phyloP scores from a whole-genome alignment of 1,140 invertebrate species.

The Drosophila lacertosa region DNA sequence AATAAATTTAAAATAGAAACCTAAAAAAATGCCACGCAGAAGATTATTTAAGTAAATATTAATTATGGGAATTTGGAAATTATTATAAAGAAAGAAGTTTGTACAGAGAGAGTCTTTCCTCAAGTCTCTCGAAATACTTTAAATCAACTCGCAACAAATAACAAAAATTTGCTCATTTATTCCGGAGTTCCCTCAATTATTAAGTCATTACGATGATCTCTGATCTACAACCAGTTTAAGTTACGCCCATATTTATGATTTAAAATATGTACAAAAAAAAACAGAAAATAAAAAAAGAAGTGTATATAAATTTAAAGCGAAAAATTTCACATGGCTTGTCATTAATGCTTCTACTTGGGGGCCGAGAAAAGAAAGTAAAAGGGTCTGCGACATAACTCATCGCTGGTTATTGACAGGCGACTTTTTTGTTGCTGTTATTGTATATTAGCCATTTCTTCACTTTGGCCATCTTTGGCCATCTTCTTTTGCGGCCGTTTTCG shows the following conservation, averaged over 20 bases:
- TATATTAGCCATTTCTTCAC: constrained; percentile 11
- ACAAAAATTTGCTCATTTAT: constrained; percentile 16
- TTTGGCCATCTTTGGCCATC: constrained; percentile 21
- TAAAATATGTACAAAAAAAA: neutral
- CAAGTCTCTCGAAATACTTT: neutral
- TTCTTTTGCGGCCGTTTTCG: neutral
- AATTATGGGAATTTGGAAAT: too few relatives aligned
- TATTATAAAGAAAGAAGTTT: too few relatives aligned
- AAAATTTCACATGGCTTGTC: constrained; percentile 58
- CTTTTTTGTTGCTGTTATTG: constrained; percentile 8
- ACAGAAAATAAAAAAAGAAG: too few relatives aligned
- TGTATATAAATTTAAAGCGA: constrained; percentile 10
- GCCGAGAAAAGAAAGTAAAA: constrained; percentile 76
- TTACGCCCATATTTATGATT: constrained; percentile 28
- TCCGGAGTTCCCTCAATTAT: constrained; percentile 57
- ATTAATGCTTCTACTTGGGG: constrained; percentile 41
- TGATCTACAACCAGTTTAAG: constrained; percentile 24
- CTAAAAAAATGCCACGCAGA: too few relatives aligned
- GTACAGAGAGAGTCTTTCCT: neutral
- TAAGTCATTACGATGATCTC: constrained; percentile 61
- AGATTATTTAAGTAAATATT: too few relatives aligned
- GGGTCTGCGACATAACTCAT: constrained; percentile 72
- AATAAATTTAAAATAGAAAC: too few relatives aligned
- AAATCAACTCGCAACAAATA: neutral
- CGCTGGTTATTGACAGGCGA: constrained; percentile 61